Base-by-base conservation (phyloP, 30 jellyfish, hydroid and myxozoan genomes). In the Aurelia sp. region DNA sequence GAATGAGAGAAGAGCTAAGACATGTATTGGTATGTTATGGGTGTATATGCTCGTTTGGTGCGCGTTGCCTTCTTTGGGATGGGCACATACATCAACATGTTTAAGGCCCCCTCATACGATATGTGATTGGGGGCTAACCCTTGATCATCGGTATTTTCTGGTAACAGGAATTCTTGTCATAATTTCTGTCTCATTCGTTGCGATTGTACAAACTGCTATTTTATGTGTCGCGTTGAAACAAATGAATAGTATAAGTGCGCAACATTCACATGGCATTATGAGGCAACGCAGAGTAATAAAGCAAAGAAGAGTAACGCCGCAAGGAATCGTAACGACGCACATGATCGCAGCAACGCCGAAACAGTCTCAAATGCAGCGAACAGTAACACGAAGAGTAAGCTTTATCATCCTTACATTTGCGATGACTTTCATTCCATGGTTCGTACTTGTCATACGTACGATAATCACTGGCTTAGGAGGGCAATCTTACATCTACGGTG, bases 351-450 rank as follows among this genome's bases (percentile, higher is more conserved):
- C 55, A 44, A 44, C 55, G 3, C 55, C 55, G 15, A 44, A 44
- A 9, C 55, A 44, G 7, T 44, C 55, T 8, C 55, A 44, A 44
- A 5, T 24, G 40, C 80, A 69, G 40, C 30, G 31, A 13, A 69
- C 11, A 27, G 80, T 35, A 12, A 24, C 80, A 16, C 8, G 80
- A 27, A 69, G 48, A 20, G 62, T 69, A 17, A 69, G 41, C 8
- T 35, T 69, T 8, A 69, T 69, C 17, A 60, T 33, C 27, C 63
- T 35, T 9, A 69, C 80, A 33, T 69, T 69, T 16, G 80, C 41
- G 4, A 60, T 69, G 7, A 69, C 80, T 12, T 69, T 31, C 80
- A 69, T 69, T 2, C 80, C 80, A 4, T 69, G 64, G 80, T 69
- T 69, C 80, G 80, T 35, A 8, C 80, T 69, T 0, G 63, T 69